Base-by-base conservation (phyloP, 2,888 invertebrate species). In the Aphrophora alni region DNA sequence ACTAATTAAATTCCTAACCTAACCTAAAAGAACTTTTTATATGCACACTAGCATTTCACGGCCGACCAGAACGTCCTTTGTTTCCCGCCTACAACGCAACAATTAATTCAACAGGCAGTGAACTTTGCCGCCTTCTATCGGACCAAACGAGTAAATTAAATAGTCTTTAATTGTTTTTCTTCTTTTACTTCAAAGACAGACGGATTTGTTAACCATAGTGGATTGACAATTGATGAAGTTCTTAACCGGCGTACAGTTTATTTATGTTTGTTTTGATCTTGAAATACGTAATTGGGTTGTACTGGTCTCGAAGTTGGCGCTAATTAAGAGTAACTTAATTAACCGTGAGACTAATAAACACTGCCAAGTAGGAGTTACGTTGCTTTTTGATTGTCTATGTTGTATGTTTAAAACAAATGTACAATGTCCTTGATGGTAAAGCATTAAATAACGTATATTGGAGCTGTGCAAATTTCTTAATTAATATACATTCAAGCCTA, bases 181-280 rank as follows among this genome's bases (percentile, higher is more conserved):
- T 33, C 8, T 59, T 10, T n/a, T n/a, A n/a, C n/a, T n/a, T n/a
- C n/a, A n/a, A n/a, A n/a, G n/a, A n/a, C 21, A 21, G 21, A 4
- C 14, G 59, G 44, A 44, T 44, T 44, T 14, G 44, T 14, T 8
- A 59, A n/a, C 12, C 21, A 21, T 2, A 3, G 21, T 4, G 5
- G 59, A 59, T n/a, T 59, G 59, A 59, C 59, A 59, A 59, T n/a
- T 59, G 59, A 59, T 21, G 59, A 59, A 59, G 59, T 59, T 59
- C 59, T 59, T 21, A 44, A 44, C 10, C 44, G 10, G 21, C 21
- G 14, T 3, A 12, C 4, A 21, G 8, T 3, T 33, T 33, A n/a
- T n/a, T n/a, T n/a, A n/a, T n/a, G 14, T 44, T 44, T 44, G 44
- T 44, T 44, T 44, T 2, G 44, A 14, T 21, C 2, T 5, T 59